Percentiles rank a stretch among this genome's conserved stretches.
phyloP scores from a whole-genome alignment of 2,113 vertebrate genomes.

The Malaclemys terrapin region DNA sequence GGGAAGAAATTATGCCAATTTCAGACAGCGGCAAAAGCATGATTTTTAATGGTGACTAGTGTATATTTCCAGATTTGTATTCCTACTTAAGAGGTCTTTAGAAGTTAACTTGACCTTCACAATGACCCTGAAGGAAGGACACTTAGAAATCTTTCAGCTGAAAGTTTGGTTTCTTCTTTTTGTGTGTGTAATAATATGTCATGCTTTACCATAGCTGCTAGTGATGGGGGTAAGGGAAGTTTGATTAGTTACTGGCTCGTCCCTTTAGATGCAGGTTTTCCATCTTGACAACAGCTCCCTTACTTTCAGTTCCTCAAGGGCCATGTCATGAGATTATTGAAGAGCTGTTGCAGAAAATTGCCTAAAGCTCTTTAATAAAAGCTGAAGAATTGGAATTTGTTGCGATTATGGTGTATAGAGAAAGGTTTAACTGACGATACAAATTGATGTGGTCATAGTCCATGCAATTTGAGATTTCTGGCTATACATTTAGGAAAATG shows the following conservation, averaged over 20 bases:
- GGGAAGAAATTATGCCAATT: not conserved
- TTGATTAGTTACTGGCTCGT: not conserved
- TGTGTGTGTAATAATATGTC: not conserved
- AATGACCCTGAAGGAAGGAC: not conserved
- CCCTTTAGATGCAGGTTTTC: constrained; percentile 18
- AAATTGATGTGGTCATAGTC: constrained; percentile 69
- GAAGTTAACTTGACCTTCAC: not conserved
- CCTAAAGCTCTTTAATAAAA: constrained; percentile 60
- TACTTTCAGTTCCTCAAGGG: constrained; percentile 45
- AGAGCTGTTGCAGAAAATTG: constrained; percentile 60
- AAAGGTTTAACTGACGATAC: constrained; percentile 43
- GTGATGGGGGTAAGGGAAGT: not conserved
- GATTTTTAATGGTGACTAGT: not conserved
- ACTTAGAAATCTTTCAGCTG: not conserved
- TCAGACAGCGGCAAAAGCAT: fast-evolving
- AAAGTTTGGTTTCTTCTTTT: not conserved
- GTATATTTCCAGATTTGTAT: not conserved
- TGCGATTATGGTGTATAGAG: constrained; percentile 27
- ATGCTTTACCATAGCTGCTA: not conserved
- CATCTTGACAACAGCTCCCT: constrained; percentile 39
- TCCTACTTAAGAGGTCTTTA: not conserved
- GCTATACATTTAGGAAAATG: constrained; percentile 77
- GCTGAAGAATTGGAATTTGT: constrained; percentile 21
- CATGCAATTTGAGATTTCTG: constrained; percentile 67
- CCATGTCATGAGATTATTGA: constrained; percentile 62